These are phyloP conservation scores for Drosophila formosana DNA, from an alignment of 2,888 invertebrate species.

Conservation along the genomic window DNA sequence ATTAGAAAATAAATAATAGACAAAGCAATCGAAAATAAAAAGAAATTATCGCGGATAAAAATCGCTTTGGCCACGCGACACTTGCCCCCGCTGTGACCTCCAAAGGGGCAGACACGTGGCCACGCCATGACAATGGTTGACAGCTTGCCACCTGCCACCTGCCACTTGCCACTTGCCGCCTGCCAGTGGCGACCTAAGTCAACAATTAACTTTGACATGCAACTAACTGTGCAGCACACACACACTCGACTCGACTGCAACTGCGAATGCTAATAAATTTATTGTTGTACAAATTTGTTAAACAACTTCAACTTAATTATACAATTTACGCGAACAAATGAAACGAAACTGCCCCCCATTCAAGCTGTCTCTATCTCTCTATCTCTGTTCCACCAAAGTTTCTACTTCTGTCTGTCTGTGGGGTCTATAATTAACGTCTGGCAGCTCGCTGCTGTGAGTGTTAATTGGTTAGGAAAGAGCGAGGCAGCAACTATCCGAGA, in stretches of 20 bases:
- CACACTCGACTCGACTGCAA: constrained; percentile 8
- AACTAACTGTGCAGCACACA: constrained; percentile 60
- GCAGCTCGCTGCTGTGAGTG: constrained; percentile 56
- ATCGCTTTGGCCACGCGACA: constrained; percentile 40
- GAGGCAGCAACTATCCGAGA: neutral
- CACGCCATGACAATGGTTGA: constrained; percentile 40
- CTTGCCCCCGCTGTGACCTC: too few relatives aligned
- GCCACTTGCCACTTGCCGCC: constrained; percentile 1
- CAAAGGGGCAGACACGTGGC: neutral
- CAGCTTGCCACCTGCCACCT: constrained; percentile 56
- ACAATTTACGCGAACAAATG: constrained; percentile 72
- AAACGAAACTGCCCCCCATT: constrained; percentile 37
- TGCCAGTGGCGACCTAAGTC: constrained; percentile 51
- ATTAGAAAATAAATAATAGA: constrained; percentile 12
- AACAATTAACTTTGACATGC: constrained; percentile 74
- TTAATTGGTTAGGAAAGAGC: constrained; percentile 56
- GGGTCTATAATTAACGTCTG: constrained; percentile 70
- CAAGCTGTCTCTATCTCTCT: neutral
- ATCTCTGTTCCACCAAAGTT: neutral
- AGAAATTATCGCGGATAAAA: constrained; percentile 5
- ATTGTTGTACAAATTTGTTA: constrained; percentile 77
- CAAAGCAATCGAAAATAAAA: neutral
- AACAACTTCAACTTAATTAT: constrained; percentile 78
- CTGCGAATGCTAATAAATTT: constrained; percentile 68
- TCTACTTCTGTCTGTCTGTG: constrained; percentile 26